These are phyloP conservation scores for Tetrapedia diversipes DNA, from an alignment of 2,888 invertebrate genomes.

Conservation along the genomic window DNA sequence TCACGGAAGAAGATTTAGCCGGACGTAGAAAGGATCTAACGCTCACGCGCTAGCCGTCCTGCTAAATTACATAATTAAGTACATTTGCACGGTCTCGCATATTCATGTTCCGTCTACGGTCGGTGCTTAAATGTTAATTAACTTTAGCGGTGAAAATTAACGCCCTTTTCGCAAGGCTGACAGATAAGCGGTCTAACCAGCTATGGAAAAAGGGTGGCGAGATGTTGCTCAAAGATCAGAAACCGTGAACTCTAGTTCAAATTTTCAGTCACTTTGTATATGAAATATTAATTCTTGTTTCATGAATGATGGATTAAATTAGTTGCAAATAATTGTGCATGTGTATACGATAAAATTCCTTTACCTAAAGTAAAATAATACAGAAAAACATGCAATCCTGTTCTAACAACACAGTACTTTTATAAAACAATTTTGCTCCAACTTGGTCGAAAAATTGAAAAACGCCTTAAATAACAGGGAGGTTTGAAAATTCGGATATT, in stretches of 20 bases:
- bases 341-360: too few species aligned
- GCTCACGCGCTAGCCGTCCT: too few species aligned
- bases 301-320: not conserved
- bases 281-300: not conserved
- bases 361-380: too few species aligned
- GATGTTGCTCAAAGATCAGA: not conserved
- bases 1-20: conserved; percentile 14
- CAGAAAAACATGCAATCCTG: too few species aligned
- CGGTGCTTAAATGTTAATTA: conserved; percentile 51
- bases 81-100: conserved; percentile 25
- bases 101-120: conserved; percentile 37
- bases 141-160: conserved; percentile 39
- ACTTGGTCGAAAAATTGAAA: too few species aligned
- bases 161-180: conserved; percentile 5
- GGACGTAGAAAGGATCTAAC: not conserved
- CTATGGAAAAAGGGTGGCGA: not conserved
- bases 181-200: conserved; percentile 1
- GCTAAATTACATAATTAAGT: conserved; percentile 49
- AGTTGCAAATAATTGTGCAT: too few species aligned
- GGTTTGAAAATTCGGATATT: too few species aligned
- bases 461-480: too few species aligned
- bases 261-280: not conserved
- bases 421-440: too few species aligned
- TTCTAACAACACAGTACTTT: too few species aligned
- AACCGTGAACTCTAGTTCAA: not conserved